Conservation (phyloP, 2,113 vertebrate species). For the Daubentonia madagascariensis region DNA sequence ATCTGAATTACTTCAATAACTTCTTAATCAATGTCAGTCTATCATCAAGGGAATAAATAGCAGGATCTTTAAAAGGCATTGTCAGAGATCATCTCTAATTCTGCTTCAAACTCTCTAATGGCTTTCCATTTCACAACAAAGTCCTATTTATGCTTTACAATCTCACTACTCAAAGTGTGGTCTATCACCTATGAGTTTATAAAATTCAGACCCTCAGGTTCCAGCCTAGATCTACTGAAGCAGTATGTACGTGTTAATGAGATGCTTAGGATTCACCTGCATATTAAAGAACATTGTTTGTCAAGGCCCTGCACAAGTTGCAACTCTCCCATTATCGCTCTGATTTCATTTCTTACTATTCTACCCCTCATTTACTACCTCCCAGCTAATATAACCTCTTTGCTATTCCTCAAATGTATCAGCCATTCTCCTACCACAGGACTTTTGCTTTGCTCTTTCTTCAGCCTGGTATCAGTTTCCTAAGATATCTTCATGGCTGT, state of each 20-base stretch:
- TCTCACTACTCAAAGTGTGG: background rate
- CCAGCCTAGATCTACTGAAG: background rate
- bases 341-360: background rate
- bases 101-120: background rate
- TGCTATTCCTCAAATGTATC: background rate
- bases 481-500: background rate
- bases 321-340: no score
- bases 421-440: background rate
- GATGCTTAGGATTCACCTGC: background rate
- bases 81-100: background rate
- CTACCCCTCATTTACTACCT: background rate
- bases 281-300: background rate
- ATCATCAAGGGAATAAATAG: background rate
- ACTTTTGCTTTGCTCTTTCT: background rate
- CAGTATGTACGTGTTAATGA: background rate
- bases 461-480: background rate
- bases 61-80: background rate
- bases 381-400: background rate
- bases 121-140: background rate
- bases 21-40: background rate
- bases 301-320: background rate
- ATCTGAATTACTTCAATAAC: background rate
- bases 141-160: background rate
- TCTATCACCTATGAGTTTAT: background rate
- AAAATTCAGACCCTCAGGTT: background rate